Percentiles rank a stretch among this genome's conserved stretches.
phyloP scores from a whole-genome alignment of 2,797 vertebrate species.

The Rhinoraja longicauda region DNA sequence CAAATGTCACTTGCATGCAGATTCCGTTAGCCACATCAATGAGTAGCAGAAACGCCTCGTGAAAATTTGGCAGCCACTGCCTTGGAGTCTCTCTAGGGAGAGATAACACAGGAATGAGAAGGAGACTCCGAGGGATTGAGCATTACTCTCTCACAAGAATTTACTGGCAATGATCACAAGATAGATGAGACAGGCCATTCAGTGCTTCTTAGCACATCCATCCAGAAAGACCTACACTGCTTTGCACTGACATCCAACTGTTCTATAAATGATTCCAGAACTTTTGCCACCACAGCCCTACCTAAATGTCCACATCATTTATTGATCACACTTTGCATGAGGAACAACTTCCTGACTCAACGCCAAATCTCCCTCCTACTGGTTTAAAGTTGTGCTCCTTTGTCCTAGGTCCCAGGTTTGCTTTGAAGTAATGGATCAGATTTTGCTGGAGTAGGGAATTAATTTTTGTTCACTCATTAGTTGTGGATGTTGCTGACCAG shows the following conservation, averaged over 20 bases:
- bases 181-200: background rate
- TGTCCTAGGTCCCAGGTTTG: background rate
- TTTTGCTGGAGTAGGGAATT: background rate
- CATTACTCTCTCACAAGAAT: constrained; percentile 1
- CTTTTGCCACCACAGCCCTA: background rate
- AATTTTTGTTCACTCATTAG: too few relatives aligned
- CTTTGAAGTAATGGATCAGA: background rate
- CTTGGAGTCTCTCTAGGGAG: constrained; percentile 6
- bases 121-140: background rate
- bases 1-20: background rate
- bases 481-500: too few relatives aligned
- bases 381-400: background rate
- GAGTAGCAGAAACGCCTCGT: background rate
- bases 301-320: background rate
- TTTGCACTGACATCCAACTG: background rate
- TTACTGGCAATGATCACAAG: background rate
- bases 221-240: background rate
- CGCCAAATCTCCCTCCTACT: background rate
- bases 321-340: background rate
- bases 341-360: background rate
- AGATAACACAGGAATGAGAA: background rate
- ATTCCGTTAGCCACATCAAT: background rate
- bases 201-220: background rate
- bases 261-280: background rate
- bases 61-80: constrained; percentile 1